These are phyloP conservation scores for Crotalus helleri DNA, from an alignment of 2,113 vertebrate genomes.

Conservation along the genomic window DNA sequence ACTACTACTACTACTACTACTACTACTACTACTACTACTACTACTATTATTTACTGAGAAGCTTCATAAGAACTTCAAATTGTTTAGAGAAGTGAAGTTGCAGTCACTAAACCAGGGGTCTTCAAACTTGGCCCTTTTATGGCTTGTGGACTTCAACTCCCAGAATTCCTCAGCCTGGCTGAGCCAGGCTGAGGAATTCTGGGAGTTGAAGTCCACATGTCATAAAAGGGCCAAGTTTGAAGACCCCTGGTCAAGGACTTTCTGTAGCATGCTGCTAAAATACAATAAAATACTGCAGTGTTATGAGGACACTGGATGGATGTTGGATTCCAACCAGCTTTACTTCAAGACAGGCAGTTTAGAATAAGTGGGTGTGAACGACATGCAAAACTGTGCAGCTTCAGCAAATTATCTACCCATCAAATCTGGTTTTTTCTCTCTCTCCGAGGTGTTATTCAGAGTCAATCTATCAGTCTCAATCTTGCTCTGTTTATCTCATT, in stretches of 20 bases:
- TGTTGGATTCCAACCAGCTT: background rate
- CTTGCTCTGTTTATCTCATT: constrained; percentile 2
- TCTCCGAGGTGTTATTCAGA: background rate
- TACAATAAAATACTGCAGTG: background rate
- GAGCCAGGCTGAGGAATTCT: too few species aligned
- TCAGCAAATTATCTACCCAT: background rate
- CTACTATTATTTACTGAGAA: too few species aligned
- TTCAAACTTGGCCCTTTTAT: too few species aligned
- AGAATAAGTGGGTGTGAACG: background rate
- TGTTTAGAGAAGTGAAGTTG: too few species aligned
- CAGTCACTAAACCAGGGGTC: too few species aligned
- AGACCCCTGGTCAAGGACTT: background rate
- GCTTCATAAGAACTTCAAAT: too few species aligned
- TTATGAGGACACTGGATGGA: background rate
- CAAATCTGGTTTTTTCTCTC: background rate
- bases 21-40: fast-evolving
- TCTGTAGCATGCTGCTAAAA: background rate
- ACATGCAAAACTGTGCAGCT: background rate
- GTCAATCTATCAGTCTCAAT: constrained; percentile 6
- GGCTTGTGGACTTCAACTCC: too few species aligned
- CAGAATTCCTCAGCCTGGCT: too few species aligned
- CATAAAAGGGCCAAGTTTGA: too few species aligned
- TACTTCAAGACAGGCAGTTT: background rate
- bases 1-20: too few species aligned
- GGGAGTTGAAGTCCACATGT: too few species aligned